Base-by-base conservation (phyloP, 2,888 invertebrate species). In the Erebia aethiops region DNA sequence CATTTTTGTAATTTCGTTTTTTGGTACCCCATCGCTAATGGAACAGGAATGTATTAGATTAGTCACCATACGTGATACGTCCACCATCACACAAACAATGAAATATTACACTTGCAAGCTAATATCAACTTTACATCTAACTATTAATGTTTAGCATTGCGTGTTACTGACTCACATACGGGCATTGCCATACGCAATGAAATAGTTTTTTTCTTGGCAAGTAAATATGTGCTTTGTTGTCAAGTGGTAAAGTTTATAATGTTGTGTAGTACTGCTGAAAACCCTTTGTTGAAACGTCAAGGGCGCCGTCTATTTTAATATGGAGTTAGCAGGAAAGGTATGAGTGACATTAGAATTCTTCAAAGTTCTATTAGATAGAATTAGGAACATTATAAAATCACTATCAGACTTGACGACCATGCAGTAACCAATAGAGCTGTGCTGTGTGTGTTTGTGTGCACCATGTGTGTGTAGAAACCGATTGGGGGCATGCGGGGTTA, bases 231-330 rank as follows among this genome's bases (percentile, higher is more conserved):
- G 21, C 62, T 49, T 46, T 62, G 21, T 9, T 8, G 1, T 2
- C 0, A 46, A 21, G 62, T 8, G 13, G 26, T 49, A 21, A 10
- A 13, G 46, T 57, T 49, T 18, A 49, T 21, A 21, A 49, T 62
- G 7, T 9, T 49, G 14, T 49, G 46, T 4, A 35, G 26, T 16
- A 8, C 10, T 26, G 26, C 4, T 49, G 49, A 46, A 69, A 21
- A 49, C 69, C 69, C 69, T 69, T 69, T 69, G 63, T 56, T 64
- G 18, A n/a, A 49, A 43, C 56, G n/a, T 63, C 63, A 69, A 64
- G 69, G 69, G 63, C 69, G 57, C 49, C 35, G 16, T 54, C 57
- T 64, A 57, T 64, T 69, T 69, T 64, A 69, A 63, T 54, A 63
- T 18, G 43, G 49, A 16, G 49, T 57, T 35, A 57, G 49, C 62